These are phyloP conservation scores for Artemisiospiza belli DNA, from an alignment of 2,113 vertebrate species.

Conservation along the genomic window DNA sequence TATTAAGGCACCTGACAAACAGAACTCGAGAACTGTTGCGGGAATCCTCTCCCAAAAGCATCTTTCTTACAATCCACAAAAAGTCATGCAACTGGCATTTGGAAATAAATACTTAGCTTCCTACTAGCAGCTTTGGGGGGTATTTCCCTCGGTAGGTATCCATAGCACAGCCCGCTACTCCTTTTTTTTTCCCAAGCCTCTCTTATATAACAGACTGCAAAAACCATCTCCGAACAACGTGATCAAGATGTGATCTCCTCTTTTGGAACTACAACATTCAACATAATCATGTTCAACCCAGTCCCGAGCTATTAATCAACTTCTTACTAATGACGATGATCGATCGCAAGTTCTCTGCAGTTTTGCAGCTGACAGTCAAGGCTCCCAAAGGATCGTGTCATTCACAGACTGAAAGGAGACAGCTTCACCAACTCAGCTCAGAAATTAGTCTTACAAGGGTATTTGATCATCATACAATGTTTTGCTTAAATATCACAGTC, in stretches of 20 bases:
- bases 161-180: background rate
- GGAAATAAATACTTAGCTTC: background rate
- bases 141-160: background rate
- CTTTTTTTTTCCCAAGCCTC: background rate
- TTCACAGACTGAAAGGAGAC: background rate
- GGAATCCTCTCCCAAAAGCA: background rate
- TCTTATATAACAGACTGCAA: constrained; percentile 66
- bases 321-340: background rate
- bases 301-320: background rate
- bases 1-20: background rate
- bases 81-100: background rate
- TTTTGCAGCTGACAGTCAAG: background rate
- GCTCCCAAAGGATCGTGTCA: background rate
- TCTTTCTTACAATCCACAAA: background rate
- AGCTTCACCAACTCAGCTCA: background rate
- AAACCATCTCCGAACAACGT: constrained; percentile 25
- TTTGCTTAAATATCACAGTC: background rate
- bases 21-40: background rate
- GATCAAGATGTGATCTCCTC: constrained; percentile 21
- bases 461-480: accelerated
- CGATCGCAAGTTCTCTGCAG: background rate
- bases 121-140: background rate
- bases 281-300: background rate
- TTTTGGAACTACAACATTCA: background rate
- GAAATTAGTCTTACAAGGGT: background rate